Percentiles rank a stretch among this genome's conserved stretches.
phyloP scores from a whole-genome alignment of 2,113 vertebrate species.

The Antennarius striatus region DNA sequence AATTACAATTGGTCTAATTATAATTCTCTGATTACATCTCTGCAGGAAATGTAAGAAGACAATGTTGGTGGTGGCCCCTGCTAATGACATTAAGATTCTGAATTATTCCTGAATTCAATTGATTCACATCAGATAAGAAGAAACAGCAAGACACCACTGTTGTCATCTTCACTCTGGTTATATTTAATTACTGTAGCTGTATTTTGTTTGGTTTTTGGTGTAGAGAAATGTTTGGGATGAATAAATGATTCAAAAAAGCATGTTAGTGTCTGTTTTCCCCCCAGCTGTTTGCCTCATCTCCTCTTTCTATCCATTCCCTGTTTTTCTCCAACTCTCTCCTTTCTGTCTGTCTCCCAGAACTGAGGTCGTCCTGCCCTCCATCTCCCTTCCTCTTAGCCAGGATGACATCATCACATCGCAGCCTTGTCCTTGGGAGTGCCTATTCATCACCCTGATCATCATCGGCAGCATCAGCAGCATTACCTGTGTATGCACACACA shows the following conservation, averaged over 20 bases:
- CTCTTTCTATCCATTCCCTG: background rate
- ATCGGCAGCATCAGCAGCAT: slow-evolving; percentile 65
- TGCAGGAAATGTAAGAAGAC: slow-evolving; percentile 55
- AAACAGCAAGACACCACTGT: slow-evolving; percentile 15
- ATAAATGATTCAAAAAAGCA: background rate
- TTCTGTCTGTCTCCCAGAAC: slow-evolving; percentile 38
- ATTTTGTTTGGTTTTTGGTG: background rate
- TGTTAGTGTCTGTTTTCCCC: background rate
- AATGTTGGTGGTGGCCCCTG: slow-evolving; percentile 39
- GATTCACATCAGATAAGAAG: slow-evolving; percentile 34
- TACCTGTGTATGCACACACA: slow-evolving; percentile 45
- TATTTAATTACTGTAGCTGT: slow-evolving; percentile 11
- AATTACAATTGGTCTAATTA: slow-evolving; percentile 73
- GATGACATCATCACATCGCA: slow-evolving; percentile 73
- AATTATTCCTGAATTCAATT: slow-evolving; percentile 33
- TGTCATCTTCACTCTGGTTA: slow-evolving; percentile 18
- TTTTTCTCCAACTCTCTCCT: slow-evolving; percentile 14
- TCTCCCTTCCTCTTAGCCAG: slow-evolving; percentile 48
- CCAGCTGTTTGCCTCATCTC: background rate
- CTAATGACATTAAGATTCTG: slow-evolving; percentile 32
- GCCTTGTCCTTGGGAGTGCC: slow-evolving; percentile 61
- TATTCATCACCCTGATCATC: slow-evolving; percentile 75
- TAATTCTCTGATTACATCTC: slow-evolving; percentile 65
- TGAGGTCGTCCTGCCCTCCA: slow-evolving; percentile 72
- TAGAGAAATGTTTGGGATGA: background rate